phyloP scores from a whole-genome alignment of 30 jellyfish, hydroid and myxozoan genomes.

The Euphysa ruthae region DNA sequence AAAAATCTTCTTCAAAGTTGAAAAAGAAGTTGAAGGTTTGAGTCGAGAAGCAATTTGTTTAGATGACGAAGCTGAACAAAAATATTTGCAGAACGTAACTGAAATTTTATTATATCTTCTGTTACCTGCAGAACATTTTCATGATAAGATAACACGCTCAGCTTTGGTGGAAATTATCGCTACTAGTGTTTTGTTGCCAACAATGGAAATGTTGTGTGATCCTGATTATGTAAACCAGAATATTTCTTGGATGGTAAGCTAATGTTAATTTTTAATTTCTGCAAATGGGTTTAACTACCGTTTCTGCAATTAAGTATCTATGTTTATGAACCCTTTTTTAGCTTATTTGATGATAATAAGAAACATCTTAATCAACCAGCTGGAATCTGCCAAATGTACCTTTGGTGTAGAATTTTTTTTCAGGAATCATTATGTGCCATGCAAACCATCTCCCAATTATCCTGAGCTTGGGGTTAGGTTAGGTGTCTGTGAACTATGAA shows the following conservation, averaged over 20 bases:
- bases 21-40: slow-evolving; percentile 70
- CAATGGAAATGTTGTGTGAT: slow-evolving; percentile 84
- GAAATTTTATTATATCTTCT: slow-evolving; percentile 74
- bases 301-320: too few species aligned
- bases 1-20: slow-evolving; percentile 68
- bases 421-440: too few species aligned
- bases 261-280: slow-evolving; percentile 1
- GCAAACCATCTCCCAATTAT: too few species aligned
- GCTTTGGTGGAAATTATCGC: slow-evolving; percentile 81
- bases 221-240: slow-evolving; percentile 93
- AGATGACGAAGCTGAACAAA: slow-evolving; percentile 88
- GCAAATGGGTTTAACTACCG: too few species aligned
- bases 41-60: slow-evolving; percentile 56
- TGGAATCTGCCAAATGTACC: too few species aligned
- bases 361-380: too few species aligned
- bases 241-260: slow-evolving; percentile 90
- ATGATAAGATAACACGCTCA: slow-evolving; percentile 41
- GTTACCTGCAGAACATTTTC: slow-evolving; percentile 74
- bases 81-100: slow-evolving; percentile 73
- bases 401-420: too few species aligned
- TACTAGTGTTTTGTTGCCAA: slow-evolving; percentile 75
- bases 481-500: too few species aligned
- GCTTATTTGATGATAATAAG: too few species aligned
- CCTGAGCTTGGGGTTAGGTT: too few species aligned
- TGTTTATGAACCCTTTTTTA: too few species aligned